Percentiles rank a stretch among this genome's conserved stretches.
Conservation (phyloP, 2,113 vertebrate genomes). For the Chauna torquata region DNA sequence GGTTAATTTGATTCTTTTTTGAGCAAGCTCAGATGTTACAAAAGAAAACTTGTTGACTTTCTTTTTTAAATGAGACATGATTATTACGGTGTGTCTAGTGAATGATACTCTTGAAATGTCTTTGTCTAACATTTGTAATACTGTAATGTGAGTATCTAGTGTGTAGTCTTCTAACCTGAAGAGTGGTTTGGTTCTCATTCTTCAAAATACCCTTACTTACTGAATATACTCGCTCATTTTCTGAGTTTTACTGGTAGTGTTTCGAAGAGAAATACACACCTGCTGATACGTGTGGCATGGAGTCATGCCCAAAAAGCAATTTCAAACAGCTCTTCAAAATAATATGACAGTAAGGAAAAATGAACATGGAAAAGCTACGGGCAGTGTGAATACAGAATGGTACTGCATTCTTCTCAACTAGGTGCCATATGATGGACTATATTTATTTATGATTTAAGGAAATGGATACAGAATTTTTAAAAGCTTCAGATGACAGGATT, state of each 20-base stretch:
- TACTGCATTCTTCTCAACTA: background rate
- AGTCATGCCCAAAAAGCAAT: background rate
- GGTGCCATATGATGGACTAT: background rate
- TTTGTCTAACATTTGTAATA: background rate
- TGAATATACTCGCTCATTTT: background rate
- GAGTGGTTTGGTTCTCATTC: background rate
- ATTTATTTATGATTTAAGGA: background rate
- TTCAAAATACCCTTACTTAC: background rate
- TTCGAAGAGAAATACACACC: background rate
- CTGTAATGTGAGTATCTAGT: accelerated
- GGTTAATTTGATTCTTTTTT: background rate
- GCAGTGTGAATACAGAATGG: background rate
- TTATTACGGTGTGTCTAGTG: background rate
- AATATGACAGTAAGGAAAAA: background rate
- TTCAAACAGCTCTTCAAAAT: background rate
- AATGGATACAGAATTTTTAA: background rate
- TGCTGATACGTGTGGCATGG: background rate
- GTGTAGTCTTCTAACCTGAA: background rate
- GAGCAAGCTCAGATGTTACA: background rate
- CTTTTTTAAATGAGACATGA: background rate
- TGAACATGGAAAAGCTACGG: background rate
- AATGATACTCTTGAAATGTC: background rate
- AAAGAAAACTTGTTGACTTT: background rate
- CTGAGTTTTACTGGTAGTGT: background rate
- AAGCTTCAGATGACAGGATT: background rate